A percentile compares a stretch with the other conserved stretches of the same genome.
Conservation (phyloP, 1,140 invertebrate genomes). For the Pseudomyrmex gracilis region DNA sequence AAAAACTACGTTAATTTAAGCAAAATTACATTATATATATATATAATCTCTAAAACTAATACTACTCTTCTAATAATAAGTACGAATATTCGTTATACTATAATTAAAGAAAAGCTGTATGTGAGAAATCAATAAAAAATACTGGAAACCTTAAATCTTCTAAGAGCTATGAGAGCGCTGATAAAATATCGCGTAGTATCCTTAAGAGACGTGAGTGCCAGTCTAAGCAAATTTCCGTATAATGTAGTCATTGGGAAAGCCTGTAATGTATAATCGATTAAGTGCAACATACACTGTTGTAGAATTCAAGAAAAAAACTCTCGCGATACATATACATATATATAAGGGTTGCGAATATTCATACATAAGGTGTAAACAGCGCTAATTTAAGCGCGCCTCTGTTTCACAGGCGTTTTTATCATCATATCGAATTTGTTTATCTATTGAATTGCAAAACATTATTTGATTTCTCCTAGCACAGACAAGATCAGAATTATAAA, state of each 20-base stretch:
- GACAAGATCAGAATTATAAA: constrained; percentile 20
- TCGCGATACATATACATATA: not conserved
- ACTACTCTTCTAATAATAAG: constrained; percentile 60
- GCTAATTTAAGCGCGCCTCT: not conserved
- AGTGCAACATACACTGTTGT: constrained; percentile 31
- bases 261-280: constrained; percentile 74
- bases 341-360: not conserved
- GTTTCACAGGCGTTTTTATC: not conserved
- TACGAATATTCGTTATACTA: constrained; percentile 26
- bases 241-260: constrained; percentile 79
- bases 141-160: constrained; percentile 79
- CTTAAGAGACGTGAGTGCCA: constrained; percentile 73
- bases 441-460: constrained; percentile 49
- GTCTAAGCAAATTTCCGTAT: constrained; percentile 76
- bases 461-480: constrained; percentile 61
- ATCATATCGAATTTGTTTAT: constrained; percentile 6
- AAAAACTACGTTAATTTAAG: constrained; percentile 7
- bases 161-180: constrained; percentile 75
- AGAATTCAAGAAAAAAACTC: not conserved
- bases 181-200: constrained; percentile 72
- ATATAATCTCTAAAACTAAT: constrained; percentile 31
- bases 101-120: constrained; percentile 20
- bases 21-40: too few relatives aligned
- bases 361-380: not conserved
- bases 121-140: constrained; percentile 45